Evolutionary conservation across 2,113 vertebrate genomes (phyloP), one percentile per base, ranked within the genome.

Genomic region (Lontra canadensis): DNA sequence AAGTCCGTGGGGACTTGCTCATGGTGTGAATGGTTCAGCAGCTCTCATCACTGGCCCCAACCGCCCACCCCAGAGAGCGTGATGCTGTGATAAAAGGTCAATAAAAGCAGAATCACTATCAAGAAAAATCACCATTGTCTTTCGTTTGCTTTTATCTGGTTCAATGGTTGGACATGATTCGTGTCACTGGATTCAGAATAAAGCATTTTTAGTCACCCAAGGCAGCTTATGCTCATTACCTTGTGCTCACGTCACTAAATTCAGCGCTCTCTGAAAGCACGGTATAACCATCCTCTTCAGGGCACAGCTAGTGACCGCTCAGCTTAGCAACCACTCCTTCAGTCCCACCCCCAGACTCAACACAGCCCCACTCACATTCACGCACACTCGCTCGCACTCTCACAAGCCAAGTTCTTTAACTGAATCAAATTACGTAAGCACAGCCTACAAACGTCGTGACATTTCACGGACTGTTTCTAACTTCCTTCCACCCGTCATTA

Each of bases 141-240:
- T 90, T 42, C 61, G 49, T 84, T 65, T 65, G 44, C 26, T 91
- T 93, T 87, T 47, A 49, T 47, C 55, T 80, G 49, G 69, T 74
- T 91, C 55, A 39, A 49, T 15, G 42, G 25, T 71, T 90, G 21
- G 49, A 65, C 61, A 36, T 34, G 7, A 34, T 79, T 49, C 6
- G 12, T 74, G 4, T 83, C 81, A 79, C 1, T 89, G 39, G 39
- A 96, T 89, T 95, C 83, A 86, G 52, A 94, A 94, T 59, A 57
- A 91, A 95, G 42, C 82, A 55, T 83, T 88, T 93, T 82, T 88
- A 89, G 74, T 57, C 42, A 93, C 87, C 82, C 61, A 89, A 92
- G 83, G 36, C 42, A 49, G 21, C 39, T 86, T 55, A 69, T 3
- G 31, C n/a, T 52, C 57, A 74, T 25, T 85, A 59, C 80, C 79